Evolutionary conservation across 2,113 vertebrate genomes (phyloP), one percentile per base, ranked within the genome.

Genomic region (Paedocypris sp.): DNA sequence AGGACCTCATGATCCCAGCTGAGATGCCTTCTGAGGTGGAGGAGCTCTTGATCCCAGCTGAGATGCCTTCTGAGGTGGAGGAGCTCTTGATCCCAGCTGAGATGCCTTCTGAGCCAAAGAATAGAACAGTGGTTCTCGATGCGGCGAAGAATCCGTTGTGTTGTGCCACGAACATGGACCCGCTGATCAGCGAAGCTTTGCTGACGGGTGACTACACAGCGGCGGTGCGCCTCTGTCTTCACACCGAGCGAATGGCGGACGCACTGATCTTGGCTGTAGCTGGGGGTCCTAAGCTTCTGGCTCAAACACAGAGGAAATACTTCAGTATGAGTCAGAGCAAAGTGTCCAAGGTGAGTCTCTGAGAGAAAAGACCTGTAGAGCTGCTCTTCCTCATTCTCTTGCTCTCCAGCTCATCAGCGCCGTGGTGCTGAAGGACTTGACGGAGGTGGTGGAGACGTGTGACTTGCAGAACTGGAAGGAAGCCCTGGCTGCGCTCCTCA

Each of bases 401-500:
- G 35, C 19, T 1, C 43, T 58, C 13, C 25, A 98, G 95, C 85
- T 98, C 49, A 95, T 98, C 75, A 91, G 90, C 60, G 94, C 94
- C 1, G 95, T 98, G 54, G 93, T 98, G 63, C 92, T 81, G 42
- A 91, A 88, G 74, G 92, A 97, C 76, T 98, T 91, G 94, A 83
- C 80, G 6, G 92, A 98, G 48, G 87, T 98, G 66, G 85, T 97
- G 47, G 82, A 88, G 73, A 94, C 91, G 0, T 98, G 94, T 62
- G 89, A 96, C 18, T 84, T 98, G 73, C 87, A 90, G 54, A 98
- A 89, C 63, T 98, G 94, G 94, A 91, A 83, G 73, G 94, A 98
- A 52, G 93, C 94, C 3, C 77, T 98, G 73, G 91, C 93, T 70
- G 94, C 95, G 3, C 87, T 98, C 43, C 83, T 98, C 79, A 97